phyloP scores from a whole-genome alignment of 2,888 invertebrate genomes.

The Hypomecis atomaria region DNA sequence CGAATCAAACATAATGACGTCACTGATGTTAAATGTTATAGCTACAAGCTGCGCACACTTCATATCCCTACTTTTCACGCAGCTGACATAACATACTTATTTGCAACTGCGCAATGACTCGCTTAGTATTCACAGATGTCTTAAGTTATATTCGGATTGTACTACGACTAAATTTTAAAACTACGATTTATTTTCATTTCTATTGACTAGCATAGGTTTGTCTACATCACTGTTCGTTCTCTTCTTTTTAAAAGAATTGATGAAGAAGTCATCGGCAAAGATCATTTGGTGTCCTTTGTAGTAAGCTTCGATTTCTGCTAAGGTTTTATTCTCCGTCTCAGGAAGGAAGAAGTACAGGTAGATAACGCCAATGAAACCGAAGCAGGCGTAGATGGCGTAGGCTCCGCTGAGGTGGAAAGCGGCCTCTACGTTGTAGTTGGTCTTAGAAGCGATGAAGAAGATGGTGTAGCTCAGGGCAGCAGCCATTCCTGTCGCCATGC shows the following conservation, averaged over 20 bases:
- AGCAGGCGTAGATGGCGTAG: constrained; percentile 74
- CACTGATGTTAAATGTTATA: no score
- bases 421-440: constrained; percentile 81
- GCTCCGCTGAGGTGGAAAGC: constrained; percentile 77
- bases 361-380: constrained; percentile 75
- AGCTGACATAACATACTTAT: no score
- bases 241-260: constrained; percentile 68
- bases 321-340: constrained; percentile 81
- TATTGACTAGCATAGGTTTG: constrained; percentile 71
- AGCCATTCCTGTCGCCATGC: constrained; percentile 79
- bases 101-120: no score
- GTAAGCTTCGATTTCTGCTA: constrained; percentile 80
- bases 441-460: constrained; percentile 80
- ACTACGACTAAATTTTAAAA: background rate
- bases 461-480: constrained; percentile 80
- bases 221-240: constrained; percentile 53
- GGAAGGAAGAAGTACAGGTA: constrained; percentile 82
- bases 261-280: constrained; percentile 75
- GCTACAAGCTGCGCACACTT: no score
- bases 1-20: no score
- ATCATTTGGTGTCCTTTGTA: constrained; percentile 72
- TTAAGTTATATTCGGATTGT: no score
- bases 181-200: constrained; percentile 34
- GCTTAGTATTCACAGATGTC: no score
- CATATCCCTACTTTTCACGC: no score